Conservation (phyloP, 2,797 vertebrate species). For the Lepidocolaptes lacrymiger region DNA sequence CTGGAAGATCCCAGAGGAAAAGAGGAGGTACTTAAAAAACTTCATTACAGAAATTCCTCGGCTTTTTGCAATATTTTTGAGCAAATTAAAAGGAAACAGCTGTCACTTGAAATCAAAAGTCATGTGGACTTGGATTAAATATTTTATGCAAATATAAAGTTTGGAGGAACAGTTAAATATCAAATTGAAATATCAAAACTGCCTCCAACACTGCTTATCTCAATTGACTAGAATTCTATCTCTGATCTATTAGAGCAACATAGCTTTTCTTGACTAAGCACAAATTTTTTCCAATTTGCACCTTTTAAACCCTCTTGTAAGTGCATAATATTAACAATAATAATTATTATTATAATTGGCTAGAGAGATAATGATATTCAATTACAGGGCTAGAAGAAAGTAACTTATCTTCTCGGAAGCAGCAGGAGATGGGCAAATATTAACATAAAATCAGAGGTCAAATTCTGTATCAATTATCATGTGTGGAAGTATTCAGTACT, state of each 20-base stretch:
- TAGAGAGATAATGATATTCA: background rate
- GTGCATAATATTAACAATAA: background rate
- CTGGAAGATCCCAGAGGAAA: background rate
- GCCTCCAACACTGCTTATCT: background rate
- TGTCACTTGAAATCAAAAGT: background rate
- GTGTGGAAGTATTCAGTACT: background rate
- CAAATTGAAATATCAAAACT: background rate
- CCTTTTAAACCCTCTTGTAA: background rate
- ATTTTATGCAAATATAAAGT: background rate
- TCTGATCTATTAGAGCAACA: background rate
- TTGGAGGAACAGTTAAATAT: background rate
- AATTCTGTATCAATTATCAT: background rate
- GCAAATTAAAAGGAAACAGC: background rate
- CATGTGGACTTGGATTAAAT: background rate
- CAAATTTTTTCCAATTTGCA: background rate
- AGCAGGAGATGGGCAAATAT: background rate
- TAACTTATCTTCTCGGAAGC: background rate
- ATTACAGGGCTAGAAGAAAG: background rate
- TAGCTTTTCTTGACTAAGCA: background rate
- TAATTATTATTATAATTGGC: background rate
- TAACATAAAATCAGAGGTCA: conserved; percentile 23
- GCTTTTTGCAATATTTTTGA: background rate
- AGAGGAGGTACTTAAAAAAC: background rate
- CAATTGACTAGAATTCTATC: background rate
- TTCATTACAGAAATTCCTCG: background rate